These are phyloP conservation scores for Dicyrtomina minuta DNA, from an alignment of 2,888 invertebrate genomes.

Conservation along the genomic window DNA sequence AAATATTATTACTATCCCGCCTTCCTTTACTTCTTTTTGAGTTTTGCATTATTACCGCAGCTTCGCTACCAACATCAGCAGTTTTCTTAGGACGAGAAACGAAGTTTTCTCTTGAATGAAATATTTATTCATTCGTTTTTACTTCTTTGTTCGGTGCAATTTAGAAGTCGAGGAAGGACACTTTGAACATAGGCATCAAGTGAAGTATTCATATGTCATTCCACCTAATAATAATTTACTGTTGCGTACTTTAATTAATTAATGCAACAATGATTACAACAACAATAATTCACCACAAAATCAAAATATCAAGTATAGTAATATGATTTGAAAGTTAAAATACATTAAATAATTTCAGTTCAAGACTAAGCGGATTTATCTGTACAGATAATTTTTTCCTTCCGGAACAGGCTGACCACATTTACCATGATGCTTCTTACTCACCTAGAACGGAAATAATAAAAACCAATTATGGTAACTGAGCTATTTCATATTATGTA, in stretches of 20 bases:
- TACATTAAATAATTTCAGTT: conserved; percentile 18
- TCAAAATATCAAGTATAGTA: conserved; percentile 5
- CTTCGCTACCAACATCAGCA: too few relatives aligned
- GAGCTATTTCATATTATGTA: not conserved
- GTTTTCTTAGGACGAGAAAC: too few relatives aligned
- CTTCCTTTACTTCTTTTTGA: too few relatives aligned
- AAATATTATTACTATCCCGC: too few relatives aligned
- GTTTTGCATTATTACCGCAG: too few relatives aligned
- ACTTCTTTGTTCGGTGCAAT: too few relatives aligned
- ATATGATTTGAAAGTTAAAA: not conserved
- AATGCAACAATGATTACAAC: not conserved
- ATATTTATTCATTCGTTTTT: too few relatives aligned
- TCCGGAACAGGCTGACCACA: conserved; percentile 77
- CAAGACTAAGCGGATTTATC: conserved; percentile 13
- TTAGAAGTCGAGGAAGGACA: too few relatives aligned
- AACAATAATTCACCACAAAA: not conserved
- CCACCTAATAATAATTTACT: not conserved
- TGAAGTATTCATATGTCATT: too few relatives aligned
- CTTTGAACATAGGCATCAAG: too few relatives aligned
- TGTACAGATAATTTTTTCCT: conserved; percentile 82
- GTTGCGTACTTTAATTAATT: not conserved
- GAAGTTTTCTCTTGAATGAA: too few relatives aligned
- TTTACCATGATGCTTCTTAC: conserved; percentile 76
- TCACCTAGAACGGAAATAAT: conserved; percentile 57
- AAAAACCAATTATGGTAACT: not conserved